Percentiles rank a stretch among this genome's conserved stretches.
Evolutionary conservation across 1,140 invertebrate genomes (phyloP).

Genomic region (Ips nitidus): DNA sequence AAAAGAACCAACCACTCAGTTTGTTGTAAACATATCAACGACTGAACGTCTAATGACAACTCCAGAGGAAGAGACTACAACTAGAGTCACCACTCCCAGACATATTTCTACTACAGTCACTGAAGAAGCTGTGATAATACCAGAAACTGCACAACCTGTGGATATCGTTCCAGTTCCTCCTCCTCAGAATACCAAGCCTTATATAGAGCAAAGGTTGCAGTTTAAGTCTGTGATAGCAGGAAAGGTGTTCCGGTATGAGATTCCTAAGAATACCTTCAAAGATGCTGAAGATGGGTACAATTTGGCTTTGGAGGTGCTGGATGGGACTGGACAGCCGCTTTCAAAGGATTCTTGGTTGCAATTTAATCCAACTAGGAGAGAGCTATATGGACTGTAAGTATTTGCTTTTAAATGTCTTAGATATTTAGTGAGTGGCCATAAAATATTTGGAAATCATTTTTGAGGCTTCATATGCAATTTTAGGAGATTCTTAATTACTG

Average conservation of each 20-base stretch:
- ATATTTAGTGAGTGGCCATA: not conserved
- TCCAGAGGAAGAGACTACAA: conserved; percentile 37
- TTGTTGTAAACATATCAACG: no score
- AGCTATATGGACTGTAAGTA: conserved; percentile 83
- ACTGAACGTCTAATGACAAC: conserved; percentile 48
- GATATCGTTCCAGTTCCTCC: conserved; percentile 29
- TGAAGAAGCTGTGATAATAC: conserved; percentile 20
- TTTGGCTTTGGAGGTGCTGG: conserved; percentile 72
- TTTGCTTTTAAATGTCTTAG: not conserved
- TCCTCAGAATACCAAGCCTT: conserved; percentile 67
- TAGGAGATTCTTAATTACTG: no score
- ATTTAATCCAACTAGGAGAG: conserved; percentile 74
- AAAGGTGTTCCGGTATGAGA: conserved; percentile 72
- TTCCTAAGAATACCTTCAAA: conserved; percentile 78
- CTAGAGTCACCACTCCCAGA: conserved; percentile 36
- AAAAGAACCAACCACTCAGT: no score
- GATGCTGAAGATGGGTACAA: conserved; percentile 85
- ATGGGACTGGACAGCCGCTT: conserved; percentile 65
- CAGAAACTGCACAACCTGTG: conserved; percentile 58
- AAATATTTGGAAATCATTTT: no score
- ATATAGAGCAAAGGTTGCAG: conserved; percentile 70
- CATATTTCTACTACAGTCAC: conserved; percentile 39
- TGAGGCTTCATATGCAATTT: no score
- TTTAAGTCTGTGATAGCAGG: conserved; percentile 80
- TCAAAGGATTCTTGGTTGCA: conserved; percentile 79